Conservation (phyloP, 2,797 vertebrate species). For the Pangasius sanitwongsei region DNA sequence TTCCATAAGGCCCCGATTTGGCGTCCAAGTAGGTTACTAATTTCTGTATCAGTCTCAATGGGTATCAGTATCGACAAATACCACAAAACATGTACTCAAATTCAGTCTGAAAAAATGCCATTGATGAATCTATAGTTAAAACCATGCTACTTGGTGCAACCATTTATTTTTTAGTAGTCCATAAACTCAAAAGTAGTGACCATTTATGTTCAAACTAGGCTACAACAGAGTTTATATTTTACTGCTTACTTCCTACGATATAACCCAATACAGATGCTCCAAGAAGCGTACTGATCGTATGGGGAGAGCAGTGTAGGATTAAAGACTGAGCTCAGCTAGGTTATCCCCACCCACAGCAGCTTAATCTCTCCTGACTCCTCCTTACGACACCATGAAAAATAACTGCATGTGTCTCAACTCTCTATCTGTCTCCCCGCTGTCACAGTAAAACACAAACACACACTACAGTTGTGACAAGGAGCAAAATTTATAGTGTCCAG, state of each 20-base stretch:
- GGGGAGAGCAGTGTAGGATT: neutral
- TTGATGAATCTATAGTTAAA: neutral
- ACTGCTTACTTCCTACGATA: neutral
- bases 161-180: neutral
- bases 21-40: neutral
- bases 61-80: neutral
- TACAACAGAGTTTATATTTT: neutral
- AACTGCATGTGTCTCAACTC: constrained; percentile 30
- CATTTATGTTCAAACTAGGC: neutral
- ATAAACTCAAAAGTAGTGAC: neutral
- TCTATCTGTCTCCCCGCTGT: constrained; percentile 55
- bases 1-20: neutral
- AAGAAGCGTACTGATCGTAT: neutral
- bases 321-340: neutral
- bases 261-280: neutral
- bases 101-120: neutral
- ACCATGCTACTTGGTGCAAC: neutral
- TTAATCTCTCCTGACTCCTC: constrained; percentile 34
- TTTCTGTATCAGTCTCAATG: neutral
- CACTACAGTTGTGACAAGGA: constrained; percentile 79
- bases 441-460: constrained; percentile 44
- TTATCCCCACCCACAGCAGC: constrained; percentile 53
- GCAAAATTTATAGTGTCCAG: constrained; percentile 83
- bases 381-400: constrained; percentile 41
- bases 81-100: neutral